Percentiles rank a stretch among this genome's conserved stretches.
Conservation (phyloP, 2,888 invertebrate genomes). For the Andrena trimmerana region DNA sequence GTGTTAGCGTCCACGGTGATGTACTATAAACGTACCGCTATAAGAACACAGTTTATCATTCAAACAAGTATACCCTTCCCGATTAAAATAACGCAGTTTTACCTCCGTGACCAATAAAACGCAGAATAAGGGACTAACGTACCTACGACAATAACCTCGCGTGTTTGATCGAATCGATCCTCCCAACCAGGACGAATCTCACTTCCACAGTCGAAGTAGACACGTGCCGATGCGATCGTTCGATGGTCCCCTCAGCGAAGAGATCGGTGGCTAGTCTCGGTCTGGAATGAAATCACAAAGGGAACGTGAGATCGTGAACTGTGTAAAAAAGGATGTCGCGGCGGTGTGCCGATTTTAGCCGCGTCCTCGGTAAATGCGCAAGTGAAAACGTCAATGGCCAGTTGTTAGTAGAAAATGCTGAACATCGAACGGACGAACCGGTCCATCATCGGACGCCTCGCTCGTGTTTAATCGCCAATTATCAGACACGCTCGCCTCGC, state of each 20-base stretch:
- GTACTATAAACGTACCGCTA: conserved; percentile 69
- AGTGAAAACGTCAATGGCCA: conserved; percentile 34
- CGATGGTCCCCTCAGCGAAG: not conserved
- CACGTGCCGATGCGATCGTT: conserved; percentile 4
- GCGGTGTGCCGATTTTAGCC: conserved; percentile 7
- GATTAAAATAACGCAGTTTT: not conserved
- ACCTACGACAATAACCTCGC: conserved; percentile 31
- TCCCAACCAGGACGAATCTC: not conserved
- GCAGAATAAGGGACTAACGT: not conserved
- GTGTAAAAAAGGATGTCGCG: not conserved
- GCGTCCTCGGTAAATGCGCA: not conserved
- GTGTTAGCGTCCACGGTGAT: conserved; percentile 81
- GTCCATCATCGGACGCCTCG: conserved; percentile 55
- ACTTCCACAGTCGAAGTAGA: not conserved
- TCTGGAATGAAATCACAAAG: conserved; percentile 44
- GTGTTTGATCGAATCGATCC: conserved; percentile 1
- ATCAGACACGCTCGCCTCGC: conserved; percentile 72
- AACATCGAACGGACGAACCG: conserved; percentile 49
- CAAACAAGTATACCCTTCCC: not conserved
- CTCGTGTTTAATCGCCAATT: conserved; percentile 77
- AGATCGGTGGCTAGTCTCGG: conserved; percentile 6
- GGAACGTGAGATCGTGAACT: not conserved
- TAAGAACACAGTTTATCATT: conserved; percentile 23
- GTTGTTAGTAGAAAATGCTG: conserved; percentile 56
- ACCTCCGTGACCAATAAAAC: not conserved